These are phyloP conservation scores for Tillus elongatus DNA, from an alignment of 2,888 invertebrate genomes.

Conservation along the genomic window DNA sequence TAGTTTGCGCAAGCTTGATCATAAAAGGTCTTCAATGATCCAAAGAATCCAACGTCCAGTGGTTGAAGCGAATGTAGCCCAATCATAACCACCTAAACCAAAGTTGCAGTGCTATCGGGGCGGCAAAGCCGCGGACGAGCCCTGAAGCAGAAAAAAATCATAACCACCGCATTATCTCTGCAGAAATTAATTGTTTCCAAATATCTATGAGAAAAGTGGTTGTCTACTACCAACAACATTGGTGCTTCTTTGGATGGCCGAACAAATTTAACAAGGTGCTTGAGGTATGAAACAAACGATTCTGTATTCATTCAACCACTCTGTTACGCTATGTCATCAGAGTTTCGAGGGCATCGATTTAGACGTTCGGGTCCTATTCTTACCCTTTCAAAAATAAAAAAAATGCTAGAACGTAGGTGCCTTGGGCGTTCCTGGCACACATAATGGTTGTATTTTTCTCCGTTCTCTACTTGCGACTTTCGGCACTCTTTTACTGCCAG, in stretches of 20 bases:
- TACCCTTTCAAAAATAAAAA: constrained; percentile 16
- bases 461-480: constrained; percentile 21
- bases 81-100: too few species aligned
- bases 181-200: constrained; percentile 21
- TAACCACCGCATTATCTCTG: constrained; percentile 20
- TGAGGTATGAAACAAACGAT: constrained; percentile 23
- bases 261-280: constrained; percentile 23
- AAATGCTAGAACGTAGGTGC: constrained; percentile 21
- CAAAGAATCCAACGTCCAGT: constrained; percentile 25
- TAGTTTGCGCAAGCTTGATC: constrained; percentile 20
- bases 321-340: constrained; percentile 16
- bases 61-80: constrained; percentile 27
- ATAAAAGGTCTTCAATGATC: constrained; percentile 25
- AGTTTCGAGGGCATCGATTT: constrained; percentile 20
- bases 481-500: constrained; percentile 20
- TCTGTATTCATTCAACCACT: constrained; percentile 25
- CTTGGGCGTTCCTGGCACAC: constrained; percentile 20
- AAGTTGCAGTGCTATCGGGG: too few species aligned
- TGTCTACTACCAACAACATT: not conserved
- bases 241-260: constrained; percentile 17
- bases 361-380: constrained; percentile 20
- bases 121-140: too few species aligned
- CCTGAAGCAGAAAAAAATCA: too few species aligned
- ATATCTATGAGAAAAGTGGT: constrained; percentile 18
- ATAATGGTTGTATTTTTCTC: constrained; percentile 18